Conservation (phyloP, 2,888 invertebrate genomes). For the Spialia ferax region DNA sequence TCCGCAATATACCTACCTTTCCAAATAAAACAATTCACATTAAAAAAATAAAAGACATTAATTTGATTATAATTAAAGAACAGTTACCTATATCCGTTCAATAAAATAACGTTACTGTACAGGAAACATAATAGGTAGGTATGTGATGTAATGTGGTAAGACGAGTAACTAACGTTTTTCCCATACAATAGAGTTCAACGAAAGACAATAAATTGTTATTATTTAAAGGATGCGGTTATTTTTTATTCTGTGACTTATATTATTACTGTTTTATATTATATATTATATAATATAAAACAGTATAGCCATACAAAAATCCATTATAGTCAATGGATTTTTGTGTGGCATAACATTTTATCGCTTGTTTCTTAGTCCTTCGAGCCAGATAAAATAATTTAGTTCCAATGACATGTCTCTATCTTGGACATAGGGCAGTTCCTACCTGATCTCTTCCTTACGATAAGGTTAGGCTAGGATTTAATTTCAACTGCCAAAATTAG, state of each 20-base stretch:
- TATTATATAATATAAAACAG: too few relatives aligned
- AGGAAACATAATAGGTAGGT: too few relatives aligned
- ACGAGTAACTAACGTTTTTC: slow-evolving; percentile 31
- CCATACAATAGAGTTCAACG: slow-evolving; percentile 64
- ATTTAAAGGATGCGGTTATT: neutral
- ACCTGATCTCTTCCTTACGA: too few relatives aligned
- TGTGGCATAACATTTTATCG: too few relatives aligned
- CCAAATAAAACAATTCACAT: neutral
- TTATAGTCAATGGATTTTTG: too few relatives aligned
- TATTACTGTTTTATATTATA: too few relatives aligned
- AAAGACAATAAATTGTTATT: slow-evolving; percentile 3
- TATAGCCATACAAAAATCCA: too few relatives aligned
- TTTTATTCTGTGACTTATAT: neutral
- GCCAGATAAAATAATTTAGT: neutral
- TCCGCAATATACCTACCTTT: neutral
- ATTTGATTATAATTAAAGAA: too few relatives aligned
- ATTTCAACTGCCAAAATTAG: neutral
- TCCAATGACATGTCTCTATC: neutral
- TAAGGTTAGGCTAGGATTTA: neutral
- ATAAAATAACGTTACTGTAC: too few relatives aligned
- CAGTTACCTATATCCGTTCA: too few relatives aligned
- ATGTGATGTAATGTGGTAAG: neutral
- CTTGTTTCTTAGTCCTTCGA: neutral
- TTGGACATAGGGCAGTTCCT: neutral
- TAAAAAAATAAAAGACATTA: too few relatives aligned